Evolutionary conservation across 1,140 invertebrate genomes (phyloP), one percentile per base, ranked within the genome.

Genomic region (Patella vulgata): DNA sequence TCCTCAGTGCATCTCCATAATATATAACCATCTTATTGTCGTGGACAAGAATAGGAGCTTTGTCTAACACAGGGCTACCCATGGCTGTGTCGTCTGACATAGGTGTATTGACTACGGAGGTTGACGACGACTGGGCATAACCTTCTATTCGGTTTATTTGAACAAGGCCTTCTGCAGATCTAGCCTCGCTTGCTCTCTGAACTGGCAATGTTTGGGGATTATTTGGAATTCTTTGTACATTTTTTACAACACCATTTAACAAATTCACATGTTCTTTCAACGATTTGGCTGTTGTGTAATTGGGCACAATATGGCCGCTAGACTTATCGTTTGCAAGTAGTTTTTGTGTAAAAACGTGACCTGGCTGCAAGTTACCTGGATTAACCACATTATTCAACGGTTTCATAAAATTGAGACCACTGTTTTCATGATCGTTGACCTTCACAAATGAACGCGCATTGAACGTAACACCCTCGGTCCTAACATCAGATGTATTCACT

Each of bases 51-150:
- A 36, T 14, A 36, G 33, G 5, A 36, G 33, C 5, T 8, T 36
- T 36, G 5, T 36, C 33, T 36, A 36, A 5, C 3, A 33, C 58
- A n/a, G 47, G 56, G 40, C 62, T 59, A 33, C 47, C 42, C 25
- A 47, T 48, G 17, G 59, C 42, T 23, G 51, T 44, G 23, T 68
- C 66, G 21, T 59, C 59, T 33, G 58, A 68, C 30, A 57, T 54
- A 31, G 62, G 47, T 44, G 36, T 25, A 17, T 53, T 44, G n/a
- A n/a, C n/a, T n/a, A n/a, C n/a, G n/a, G n/a, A n/a, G n/a, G n/a
- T n/a, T n/a, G n/a, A n/a, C n/a, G n/a, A n/a, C n/a, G n/a, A n/a
- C n/a, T n/a, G n/a, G n/a, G n/a, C n/a, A n/a, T n/a, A n/a, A 36
- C 33, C 33, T 36, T 36, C 33, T 8, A 8, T 36, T 36, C 6